Conservation (phyloP, 1,140 invertebrate genomes). For the Zaprionus africanus region DNA sequence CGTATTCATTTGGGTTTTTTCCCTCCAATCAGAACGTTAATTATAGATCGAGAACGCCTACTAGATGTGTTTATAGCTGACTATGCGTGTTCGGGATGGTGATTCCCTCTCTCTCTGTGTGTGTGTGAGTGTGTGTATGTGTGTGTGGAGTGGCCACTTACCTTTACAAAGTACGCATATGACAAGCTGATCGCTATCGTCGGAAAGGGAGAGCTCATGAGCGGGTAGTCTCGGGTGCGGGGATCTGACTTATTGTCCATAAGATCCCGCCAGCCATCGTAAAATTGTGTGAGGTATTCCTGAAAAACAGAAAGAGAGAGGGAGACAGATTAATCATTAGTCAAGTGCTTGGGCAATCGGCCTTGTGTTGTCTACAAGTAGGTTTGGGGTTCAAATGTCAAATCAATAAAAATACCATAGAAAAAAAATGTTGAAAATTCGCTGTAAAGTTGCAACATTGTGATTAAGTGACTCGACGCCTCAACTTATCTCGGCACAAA, state of each 20-base stretch:
- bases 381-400: constrained; percentile 63
- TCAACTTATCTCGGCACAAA: constrained; percentile 2
- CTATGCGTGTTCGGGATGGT: constrained; percentile 8
- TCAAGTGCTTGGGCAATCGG: constrained; percentile 32
- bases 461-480: neutral
- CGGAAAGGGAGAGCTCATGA: constrained; percentile 93
- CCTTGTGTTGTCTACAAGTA: constrained; percentile 1
- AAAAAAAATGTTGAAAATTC: neutral
- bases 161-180: constrained; percentile 92
- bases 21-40: constrained; percentile 33
- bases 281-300: constrained; percentile 84
- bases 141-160: constrained; percentile 65
- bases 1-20: constrained; percentile 40
- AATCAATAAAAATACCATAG: constrained; percentile 55
- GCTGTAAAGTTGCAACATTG: constrained; percentile 4
- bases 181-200: constrained; percentile 91
- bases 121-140: too few relatives aligned
- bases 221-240: constrained; percentile 92
- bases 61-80: constrained; percentile 16
- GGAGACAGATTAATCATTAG: constrained; percentile 33
- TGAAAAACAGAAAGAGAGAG: constrained; percentile 41
- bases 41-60: constrained; percentile 42
- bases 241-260: constrained; percentile 92
- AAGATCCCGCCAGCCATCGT: constrained; percentile 87
- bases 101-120: constrained; percentile 2